Base-by-base conservation (phyloP, 2,113 vertebrate genomes). In the Etheostoma spectabile region DNA sequence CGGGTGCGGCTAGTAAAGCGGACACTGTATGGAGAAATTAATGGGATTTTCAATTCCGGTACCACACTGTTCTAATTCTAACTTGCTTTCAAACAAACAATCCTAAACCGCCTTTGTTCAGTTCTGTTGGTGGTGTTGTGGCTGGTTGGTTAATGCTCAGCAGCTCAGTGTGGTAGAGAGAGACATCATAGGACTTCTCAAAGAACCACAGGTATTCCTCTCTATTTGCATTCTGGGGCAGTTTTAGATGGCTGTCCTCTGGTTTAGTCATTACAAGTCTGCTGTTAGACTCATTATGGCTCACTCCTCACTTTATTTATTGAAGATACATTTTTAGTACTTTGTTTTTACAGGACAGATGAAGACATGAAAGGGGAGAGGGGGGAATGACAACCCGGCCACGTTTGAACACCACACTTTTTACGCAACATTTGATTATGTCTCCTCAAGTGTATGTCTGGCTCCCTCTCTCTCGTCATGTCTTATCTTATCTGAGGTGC, bases 141-240 rank as follows among this genome's bases (percentile, higher is more conserved):
- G 14, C 27, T 52, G 21, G 21, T 15, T 42, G 30, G 21, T 64
- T 67, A 21, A 48, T 79, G 42, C 18, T 46, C 19, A 19, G n/a
- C n/a, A 15, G 57, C 56, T 69, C 45, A 35, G 0, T 72, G 75
- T 62, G 79, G 75, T 57, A 1, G 22, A 57, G 51, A 30, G 51
- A 30, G 22, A 24, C 52, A 56, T 76, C 60, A n/a, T 2, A 3
- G 24, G 71, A 46, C 45, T 65, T 21, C 13, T 21, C 70, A 56
- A 16, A 72, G 15, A 79, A 82, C 64, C 74, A 35, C 70, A 72
- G 70, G 48, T 82, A 63, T 86, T 67, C 1, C 52, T 71, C 51
- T 49, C 18, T 59, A 10, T 46, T 76, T 66, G 30, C 0, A 7
- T 53, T 73, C 16, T 6, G 53, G 7, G 33, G 72, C 42, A 42